phyloP scores from a whole-genome alignment of 2,888 invertebrate species.

The Platycheirus albimanus region DNA sequence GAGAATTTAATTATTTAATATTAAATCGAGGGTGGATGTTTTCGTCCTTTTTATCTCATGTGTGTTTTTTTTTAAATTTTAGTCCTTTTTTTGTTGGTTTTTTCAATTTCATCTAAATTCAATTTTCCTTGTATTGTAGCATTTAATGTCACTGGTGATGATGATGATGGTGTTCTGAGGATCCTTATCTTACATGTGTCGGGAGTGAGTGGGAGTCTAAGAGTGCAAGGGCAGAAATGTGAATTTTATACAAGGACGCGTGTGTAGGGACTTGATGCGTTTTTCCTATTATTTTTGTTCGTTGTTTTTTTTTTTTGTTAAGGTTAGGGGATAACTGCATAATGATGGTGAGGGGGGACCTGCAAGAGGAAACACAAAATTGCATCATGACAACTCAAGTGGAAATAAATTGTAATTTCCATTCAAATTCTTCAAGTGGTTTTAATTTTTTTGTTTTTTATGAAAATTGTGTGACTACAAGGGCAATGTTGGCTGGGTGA shows the following conservation, averaged over 20 bases:
- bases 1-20: slow-evolving; percentile 49
- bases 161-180: background rate
- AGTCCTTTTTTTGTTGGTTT: background rate
- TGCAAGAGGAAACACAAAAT: slow-evolving; percentile 28
- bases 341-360: slow-evolving; percentile 5
- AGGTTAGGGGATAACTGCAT: background rate
- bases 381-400: slow-evolving; percentile 54
- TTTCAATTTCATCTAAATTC: slow-evolving; percentile 54
- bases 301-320: background rate
- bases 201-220: background rate
- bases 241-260: background rate
- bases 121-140: slow-evolving; percentile 32
- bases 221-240: background rate
- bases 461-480: background rate
- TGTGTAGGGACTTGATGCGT: background rate
- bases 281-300: background rate
- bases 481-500: background rate
- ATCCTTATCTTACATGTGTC: slow-evolving; percentile 23
- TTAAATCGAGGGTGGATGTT: background rate
- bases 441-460: slow-evolving; percentile 12
- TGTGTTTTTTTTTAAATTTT: background rate
- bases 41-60: background rate
- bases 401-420: slow-evolving; percentile 68
- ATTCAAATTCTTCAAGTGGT: slow-evolving; percentile 66
- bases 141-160: background rate